These are phyloP conservation scores for Notodonta ziczac DNA, from an alignment of 2,888 invertebrate genomes.

Conservation along the genomic window DNA sequence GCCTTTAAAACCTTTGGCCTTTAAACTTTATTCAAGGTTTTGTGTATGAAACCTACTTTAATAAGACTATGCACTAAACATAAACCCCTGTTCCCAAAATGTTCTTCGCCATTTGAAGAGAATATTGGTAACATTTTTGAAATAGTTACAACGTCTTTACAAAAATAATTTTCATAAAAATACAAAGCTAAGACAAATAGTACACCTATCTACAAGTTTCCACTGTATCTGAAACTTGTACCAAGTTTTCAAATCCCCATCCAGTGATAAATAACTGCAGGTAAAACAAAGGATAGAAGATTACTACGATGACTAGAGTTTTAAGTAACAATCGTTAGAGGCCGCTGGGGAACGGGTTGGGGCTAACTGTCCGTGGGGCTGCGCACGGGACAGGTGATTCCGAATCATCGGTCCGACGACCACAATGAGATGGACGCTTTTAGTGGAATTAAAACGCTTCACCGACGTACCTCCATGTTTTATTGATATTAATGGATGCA, in stretches of 20 bases:
- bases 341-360: slow-evolving; percentile 47
- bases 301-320: slow-evolving; percentile 56
- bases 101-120: not conserved
- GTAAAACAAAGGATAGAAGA: slow-evolving; percentile 42
- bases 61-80: slow-evolving; percentile 13
- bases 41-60: slow-evolving; percentile 5
- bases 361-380: slow-evolving; percentile 15
- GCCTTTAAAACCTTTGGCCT: not conserved
- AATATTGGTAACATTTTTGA: not conserved
- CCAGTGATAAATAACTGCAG: slow-evolving; percentile 28
- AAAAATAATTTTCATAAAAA: no score
- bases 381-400: slow-evolving; percentile 51
- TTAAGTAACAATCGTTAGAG: slow-evolving; percentile 54
- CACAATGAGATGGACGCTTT: slow-evolving; percentile 79
- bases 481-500: slow-evolving; percentile 64
- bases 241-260: slow-evolving; percentile 22
- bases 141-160: no score
- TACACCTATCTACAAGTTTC: no score
- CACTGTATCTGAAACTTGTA: not conserved
- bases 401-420: slow-evolving; percentile 64
- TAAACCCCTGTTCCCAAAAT: not conserved
- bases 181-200: no score
- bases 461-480: slow-evolving; percentile 59
- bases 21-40: slow-evolving; percentile 14
- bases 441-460: slow-evolving; percentile 75